Evolutionary conservation across 2,888 invertebrate species (phyloP).

Genomic region (Frankliniella intonsa): DNA sequence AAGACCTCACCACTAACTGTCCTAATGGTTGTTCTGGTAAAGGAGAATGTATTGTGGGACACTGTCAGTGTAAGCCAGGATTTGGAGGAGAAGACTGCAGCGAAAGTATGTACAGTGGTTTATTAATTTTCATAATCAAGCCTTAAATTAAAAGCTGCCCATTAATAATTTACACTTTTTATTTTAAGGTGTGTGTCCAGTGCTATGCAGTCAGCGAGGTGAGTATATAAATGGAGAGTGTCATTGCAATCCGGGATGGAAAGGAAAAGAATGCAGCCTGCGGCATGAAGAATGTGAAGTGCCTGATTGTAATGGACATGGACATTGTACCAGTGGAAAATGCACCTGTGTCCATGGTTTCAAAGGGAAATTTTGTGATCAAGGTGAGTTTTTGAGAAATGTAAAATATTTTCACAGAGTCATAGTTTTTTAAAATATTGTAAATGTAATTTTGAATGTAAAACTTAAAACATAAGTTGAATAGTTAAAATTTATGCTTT

Average conservation of each 20-base stretch:
- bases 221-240: slow-evolving; percentile 95
- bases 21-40: slow-evolving; percentile 95
- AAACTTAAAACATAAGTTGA: background rate
- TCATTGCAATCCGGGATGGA: slow-evolving; percentile 97
- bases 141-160: background rate
- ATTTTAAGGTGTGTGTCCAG: slow-evolving; percentile 82
- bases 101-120: slow-evolving; percentile 66
- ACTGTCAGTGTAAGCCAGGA: slow-evolving; percentile 94
- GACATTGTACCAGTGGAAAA: slow-evolving; percentile 91
- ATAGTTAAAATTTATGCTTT: background rate
- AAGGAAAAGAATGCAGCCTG: slow-evolving; percentile 93
- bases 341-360: slow-evolving; percentile 92
- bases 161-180: background rate
- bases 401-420: background rate
- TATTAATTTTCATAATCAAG: background rate
- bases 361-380: slow-evolving; percentile 90
- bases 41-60: slow-evolving; percentile 91
- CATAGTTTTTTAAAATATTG: background rate
- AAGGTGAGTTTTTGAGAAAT: slow-evolving; percentile 53
- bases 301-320: slow-evolving; percentile 92
- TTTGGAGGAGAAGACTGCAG: slow-evolving; percentile 96
- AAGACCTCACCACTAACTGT: slow-evolving; percentile 92
- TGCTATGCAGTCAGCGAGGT: slow-evolving; percentile 93
- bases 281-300: slow-evolving; percentile 95
- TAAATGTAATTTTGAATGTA: too few species aligned